Percentiles rank a stretch among this genome's conserved stretches.
Conservation (phyloP, 2,113 vertebrate genomes). For the Sphaerodactylus townsendi region DNA sequence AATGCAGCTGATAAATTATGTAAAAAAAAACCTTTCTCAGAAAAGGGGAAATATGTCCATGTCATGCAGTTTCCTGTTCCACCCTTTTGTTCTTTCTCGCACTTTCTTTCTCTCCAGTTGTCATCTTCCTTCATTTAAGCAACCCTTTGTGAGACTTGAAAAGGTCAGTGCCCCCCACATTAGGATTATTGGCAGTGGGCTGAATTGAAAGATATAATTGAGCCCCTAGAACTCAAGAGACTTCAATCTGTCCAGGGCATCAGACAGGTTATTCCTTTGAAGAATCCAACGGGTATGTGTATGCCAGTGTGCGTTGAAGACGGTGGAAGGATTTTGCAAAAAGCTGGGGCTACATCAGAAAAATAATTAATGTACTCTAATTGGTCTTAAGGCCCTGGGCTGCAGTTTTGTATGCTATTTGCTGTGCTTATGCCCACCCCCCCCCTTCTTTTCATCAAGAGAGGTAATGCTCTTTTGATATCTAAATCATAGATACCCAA, state of each 20-base stretch:
- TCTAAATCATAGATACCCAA: not conserved
- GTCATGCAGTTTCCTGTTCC: not conserved
- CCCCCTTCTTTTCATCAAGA: not conserved
- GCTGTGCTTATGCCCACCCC: not conserved
- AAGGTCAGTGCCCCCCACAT: slow-evolving; percentile 22
- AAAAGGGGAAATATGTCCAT: not conserved
- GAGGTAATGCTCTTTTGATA: not conserved
- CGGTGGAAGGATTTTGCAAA: not conserved
- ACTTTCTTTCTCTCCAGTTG: not conserved
- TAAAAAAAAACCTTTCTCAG: not conserved
- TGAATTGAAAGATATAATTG: slow-evolving; percentile 24
- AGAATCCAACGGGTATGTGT: not conserved
- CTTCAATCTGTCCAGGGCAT: slow-evolving; percentile 13
- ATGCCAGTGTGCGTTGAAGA: not conserved
- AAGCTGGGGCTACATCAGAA: slow-evolving; percentile 12
- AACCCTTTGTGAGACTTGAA: slow-evolving; percentile 16
- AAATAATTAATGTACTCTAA: slow-evolving; percentile 20
- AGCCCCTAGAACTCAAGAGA: slow-evolving; percentile 10
- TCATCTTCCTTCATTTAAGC: slow-evolving; percentile 10
- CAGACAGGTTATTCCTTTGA: slow-evolving; percentile 18
- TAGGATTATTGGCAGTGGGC: slow-evolving; percentile 26
- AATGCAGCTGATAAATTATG: not conserved
- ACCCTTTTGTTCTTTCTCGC: not conserved
- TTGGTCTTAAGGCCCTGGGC: slow-evolving; percentile 9
- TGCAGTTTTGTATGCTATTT: not conserved